Conservation (phyloP, 2,888 invertebrate genomes). For the Acronicta leporina region DNA sequence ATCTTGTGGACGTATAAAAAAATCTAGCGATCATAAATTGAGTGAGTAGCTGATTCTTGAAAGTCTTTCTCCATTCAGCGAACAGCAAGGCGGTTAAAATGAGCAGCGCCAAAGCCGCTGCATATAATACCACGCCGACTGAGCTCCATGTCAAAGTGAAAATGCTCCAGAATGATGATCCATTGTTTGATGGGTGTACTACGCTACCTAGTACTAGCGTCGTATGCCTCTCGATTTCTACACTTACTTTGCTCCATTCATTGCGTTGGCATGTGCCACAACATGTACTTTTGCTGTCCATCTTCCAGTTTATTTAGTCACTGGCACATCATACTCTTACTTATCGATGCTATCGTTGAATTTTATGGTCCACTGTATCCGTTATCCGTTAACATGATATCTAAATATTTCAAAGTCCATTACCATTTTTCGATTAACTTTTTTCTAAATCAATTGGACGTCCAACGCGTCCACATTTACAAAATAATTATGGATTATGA, state of each 20-base stretch:
- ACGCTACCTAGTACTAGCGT: slow-evolving; percentile 54
- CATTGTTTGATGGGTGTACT: slow-evolving; percentile 51
- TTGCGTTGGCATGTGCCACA: slow-evolving; percentile 25
- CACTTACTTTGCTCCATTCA: slow-evolving; percentile 9
- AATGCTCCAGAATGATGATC: slow-evolving; percentile 48
- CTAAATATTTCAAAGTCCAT: no score
- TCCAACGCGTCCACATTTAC: slow-evolving; percentile 33
- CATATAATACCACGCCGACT: slow-evolving; percentile 70
- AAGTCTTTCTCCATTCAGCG: slow-evolving; percentile 75
- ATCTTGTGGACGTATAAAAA: slow-evolving; percentile 70
- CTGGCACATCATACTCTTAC: slow-evolving; percentile 18
- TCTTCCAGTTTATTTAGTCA: slow-evolving; percentile 31
- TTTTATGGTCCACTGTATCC: slow-evolving; percentile 22
- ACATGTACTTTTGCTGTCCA: slow-evolving; percentile 20
- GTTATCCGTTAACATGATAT: neutral
- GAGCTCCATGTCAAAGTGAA: slow-evolving; percentile 66
- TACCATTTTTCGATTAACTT: no score
- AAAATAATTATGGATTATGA: slow-evolving; percentile 41
- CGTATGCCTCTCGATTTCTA: neutral
- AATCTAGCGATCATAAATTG: slow-evolving; percentile 80
- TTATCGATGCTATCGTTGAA: slow-evolving; percentile 18
- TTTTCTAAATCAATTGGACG: slow-evolving; percentile 1
- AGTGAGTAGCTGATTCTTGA: slow-evolving; percentile 79
- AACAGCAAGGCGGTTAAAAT: slow-evolving; percentile 74
- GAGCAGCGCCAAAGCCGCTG: slow-evolving; percentile 68